These are phyloP conservation scores for Pseudomugil tenellus DNA, from an alignment of 2,797 vertebrate genomes.

Conservation along the genomic window DNA sequence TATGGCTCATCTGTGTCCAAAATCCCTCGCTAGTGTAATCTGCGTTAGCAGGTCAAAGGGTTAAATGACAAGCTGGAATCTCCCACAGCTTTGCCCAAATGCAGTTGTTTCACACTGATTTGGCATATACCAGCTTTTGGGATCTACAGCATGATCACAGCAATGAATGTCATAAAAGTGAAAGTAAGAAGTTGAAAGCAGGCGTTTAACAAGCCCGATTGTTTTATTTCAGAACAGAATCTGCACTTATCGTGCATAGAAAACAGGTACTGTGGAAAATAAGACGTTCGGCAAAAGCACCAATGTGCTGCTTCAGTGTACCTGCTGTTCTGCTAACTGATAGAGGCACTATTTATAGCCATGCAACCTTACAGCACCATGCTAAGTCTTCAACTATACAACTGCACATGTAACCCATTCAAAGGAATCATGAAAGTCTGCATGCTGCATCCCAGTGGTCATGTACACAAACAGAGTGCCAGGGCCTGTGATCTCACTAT, in stretches of 20 bases:
- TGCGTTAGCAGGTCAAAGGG: slow-evolving; percentile 63
- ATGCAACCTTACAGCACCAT: slow-evolving; percentile 69
- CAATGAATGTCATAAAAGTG: neutral
- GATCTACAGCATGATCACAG: neutral
- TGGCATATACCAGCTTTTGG: neutral
- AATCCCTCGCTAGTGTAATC: slow-evolving; percentile 52
- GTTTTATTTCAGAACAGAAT: neutral
- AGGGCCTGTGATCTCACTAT: slow-evolving; percentile 32
- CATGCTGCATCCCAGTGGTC: slow-evolving; percentile 60
- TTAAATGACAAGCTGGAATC: slow-evolving; percentile 59
- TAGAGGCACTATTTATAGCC: slow-evolving; percentile 76
- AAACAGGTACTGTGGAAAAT: slow-evolving; percentile 28
- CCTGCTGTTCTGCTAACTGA: slow-evolving; percentile 66
- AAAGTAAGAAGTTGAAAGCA: neutral
- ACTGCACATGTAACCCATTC: slow-evolving; percentile 69
- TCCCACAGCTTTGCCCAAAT: slow-evolving; percentile 31
- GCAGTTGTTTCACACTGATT: slow-evolving; percentile 32
- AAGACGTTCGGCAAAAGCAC: slow-evolving; percentile 45
- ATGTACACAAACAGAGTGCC: slow-evolving; percentile 49
- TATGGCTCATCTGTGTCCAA: slow-evolving; percentile 59
- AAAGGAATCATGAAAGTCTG: slow-evolving; percentile 68
- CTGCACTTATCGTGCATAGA: slow-evolving; percentile 1
- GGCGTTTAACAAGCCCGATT: neutral
- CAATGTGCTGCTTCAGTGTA: slow-evolving; percentile 52
- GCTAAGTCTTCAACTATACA: slow-evolving; percentile 67